Evolutionary conservation across 2,113 vertebrate species (phyloP).

Genomic region (Fregetta grallaria): DNA sequence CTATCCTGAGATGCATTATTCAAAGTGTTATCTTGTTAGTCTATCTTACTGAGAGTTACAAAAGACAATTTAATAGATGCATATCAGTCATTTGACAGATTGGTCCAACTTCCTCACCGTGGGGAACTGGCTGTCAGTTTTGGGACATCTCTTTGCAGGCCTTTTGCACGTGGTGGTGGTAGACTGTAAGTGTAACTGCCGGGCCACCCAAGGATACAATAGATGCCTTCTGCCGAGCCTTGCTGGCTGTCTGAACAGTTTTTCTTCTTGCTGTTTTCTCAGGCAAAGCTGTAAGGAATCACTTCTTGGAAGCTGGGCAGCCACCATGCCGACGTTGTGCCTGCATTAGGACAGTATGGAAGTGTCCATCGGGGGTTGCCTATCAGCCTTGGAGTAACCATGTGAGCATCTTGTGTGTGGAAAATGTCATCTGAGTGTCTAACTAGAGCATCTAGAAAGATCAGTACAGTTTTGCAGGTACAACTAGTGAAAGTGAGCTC

Average conservation of each 20-base stretch:
- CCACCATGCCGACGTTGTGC: background rate
- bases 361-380: background rate
- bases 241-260: background rate
- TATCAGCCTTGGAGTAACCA: background rate
- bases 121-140: background rate
- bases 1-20: background rate
- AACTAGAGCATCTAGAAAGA: background rate
- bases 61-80: conserved; percentile 18
- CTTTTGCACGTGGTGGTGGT: background rate
- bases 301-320: background rate
- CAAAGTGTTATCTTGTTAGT: conserved; percentile 20
- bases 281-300: background rate
- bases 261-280: background rate
- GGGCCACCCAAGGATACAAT: background rate
- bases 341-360: background rate
- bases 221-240: background rate
- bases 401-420: background rate
- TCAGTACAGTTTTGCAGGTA: background rate
- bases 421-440: background rate
- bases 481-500: background rate
- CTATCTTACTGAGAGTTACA: background rate
- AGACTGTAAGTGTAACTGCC: background rate
- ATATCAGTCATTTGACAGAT: background rate
- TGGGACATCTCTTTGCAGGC: background rate
- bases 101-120: background rate